phyloP scores from a whole-genome alignment of 2,797 vertebrate species.

The Melanotaenia maccullochi region DNA sequence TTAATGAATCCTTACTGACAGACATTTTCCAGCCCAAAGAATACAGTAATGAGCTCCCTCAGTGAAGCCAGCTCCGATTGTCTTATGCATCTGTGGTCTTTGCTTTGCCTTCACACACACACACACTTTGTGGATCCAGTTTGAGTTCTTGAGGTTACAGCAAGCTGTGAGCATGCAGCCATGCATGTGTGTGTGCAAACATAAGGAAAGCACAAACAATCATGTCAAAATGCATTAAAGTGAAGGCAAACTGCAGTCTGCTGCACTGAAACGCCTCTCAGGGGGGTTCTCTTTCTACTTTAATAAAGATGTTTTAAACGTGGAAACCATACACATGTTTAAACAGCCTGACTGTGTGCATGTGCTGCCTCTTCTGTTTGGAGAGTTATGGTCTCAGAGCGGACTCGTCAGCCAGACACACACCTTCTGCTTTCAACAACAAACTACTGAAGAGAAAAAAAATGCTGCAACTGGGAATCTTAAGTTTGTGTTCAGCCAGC shows the following conservation, averaged over 20 bases:
- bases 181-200: conserved; percentile 26
- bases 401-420: conserved; percentile 35
- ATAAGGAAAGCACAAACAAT: conserved; percentile 11
- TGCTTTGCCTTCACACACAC: conserved; percentile 16
- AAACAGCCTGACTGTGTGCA: conserved; percentile 41
- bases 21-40: conserved; percentile 78
- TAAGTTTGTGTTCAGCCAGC: conserved; percentile 58
- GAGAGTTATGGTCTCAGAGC: conserved; percentile 42
- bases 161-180: conserved; percentile 9
- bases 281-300: conserved; percentile 9
- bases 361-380: conserved; percentile 47
- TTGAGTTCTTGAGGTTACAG: conserved; percentile 27
- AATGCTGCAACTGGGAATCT: conserved; percentile 33
- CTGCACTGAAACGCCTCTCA: background rate
- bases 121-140: background rate
- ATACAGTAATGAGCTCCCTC: conserved; percentile 79
- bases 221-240: conserved; percentile 3
- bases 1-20: conserved; percentile 76
- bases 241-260: conserved; percentile 5
- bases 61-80: conserved; percentile 30
- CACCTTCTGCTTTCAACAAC: conserved; percentile 39
- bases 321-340: conserved; percentile 10
- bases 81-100: conserved; percentile 43
- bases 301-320: conserved; percentile 17
- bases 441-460: conserved; percentile 30